Percentiles rank a stretch among this genome's conserved stretches.
Evolutionary conservation across 2,113 vertebrate species (phyloP).

Genomic region (Chiloscyllium plagiosum): DNA sequence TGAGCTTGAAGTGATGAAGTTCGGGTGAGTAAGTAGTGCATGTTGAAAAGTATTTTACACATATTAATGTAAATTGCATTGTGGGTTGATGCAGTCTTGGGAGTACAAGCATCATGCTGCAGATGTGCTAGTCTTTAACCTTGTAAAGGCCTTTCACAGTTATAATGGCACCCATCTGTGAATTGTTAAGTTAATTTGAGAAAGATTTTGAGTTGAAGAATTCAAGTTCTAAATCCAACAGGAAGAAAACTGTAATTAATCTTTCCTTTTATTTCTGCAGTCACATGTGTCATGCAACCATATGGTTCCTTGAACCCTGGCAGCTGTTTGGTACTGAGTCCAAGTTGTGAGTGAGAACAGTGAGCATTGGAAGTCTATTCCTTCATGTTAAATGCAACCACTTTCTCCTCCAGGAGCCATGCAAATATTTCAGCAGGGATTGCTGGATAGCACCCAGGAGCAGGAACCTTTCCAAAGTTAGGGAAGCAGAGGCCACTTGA

Average conservation of each 20-base stretch:
- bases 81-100: not conserved
- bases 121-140: not conserved
- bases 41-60: not conserved
- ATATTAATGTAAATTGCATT: not conserved
- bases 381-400: not conserved
- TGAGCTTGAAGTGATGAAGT: not conserved
- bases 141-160: not conserved
- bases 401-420: not conserved
- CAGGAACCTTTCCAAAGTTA: not conserved
- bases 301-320: not conserved
- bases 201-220: not conserved
- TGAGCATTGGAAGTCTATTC: not conserved
- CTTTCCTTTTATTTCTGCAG: not conserved
- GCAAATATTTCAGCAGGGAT: not conserved
- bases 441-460: no score
- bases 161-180: no score
- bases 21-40: not conserved
- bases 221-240: not conserved
- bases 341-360: not conserved
- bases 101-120: not conserved
- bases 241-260: not conserved
- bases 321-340: not conserved
- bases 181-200: no score
- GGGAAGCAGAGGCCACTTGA: not conserved
- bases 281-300: not conserved